phyloP scores from a whole-genome alignment of 2,113 vertebrate species.

The Ochotona curzoniae region DNA sequence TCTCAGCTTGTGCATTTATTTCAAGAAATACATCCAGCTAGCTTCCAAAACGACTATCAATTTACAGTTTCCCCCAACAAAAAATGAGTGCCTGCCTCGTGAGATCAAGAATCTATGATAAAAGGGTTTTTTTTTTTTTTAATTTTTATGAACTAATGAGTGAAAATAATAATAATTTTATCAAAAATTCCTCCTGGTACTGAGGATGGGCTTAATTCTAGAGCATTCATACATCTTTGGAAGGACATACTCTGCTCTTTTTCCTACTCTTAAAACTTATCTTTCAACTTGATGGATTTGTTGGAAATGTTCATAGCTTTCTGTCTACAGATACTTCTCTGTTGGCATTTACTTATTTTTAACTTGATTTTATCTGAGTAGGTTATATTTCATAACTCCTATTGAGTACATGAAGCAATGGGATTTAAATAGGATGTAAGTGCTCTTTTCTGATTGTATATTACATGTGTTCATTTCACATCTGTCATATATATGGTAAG shows the following conservation, averaged over 20 bases:
- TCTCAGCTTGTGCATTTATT: constrained; percentile 18
- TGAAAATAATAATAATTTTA: constrained; percentile 11
- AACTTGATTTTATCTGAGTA: too few relatives aligned
- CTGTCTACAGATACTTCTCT: too few relatives aligned
- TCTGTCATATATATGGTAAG: background rate
- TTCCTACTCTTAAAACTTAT: background rate
- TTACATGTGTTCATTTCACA: background rate
- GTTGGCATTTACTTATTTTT: too few relatives aligned
- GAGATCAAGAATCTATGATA: background rate
- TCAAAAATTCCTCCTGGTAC: background rate
- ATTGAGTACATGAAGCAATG: background rate
- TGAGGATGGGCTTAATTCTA: constrained; percentile 32
- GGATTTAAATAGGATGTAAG: too few relatives aligned
- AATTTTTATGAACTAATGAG: background rate
- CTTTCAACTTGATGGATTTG: constrained; percentile 5
- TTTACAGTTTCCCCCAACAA: background rate
- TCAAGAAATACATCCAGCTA: background rate
- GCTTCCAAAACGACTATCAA: background rate
- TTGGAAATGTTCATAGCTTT: background rate
- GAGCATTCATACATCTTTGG: background rate
- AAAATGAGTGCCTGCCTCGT: background rate
- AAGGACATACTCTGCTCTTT: background rate
- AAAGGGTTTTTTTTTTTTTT: background rate
- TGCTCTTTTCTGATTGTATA: background rate
- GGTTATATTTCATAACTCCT: background rate